Evolutionary conservation across 2,113 vertebrate species (phyloP).

Genomic region (Oreochromis niloticus): DNA sequence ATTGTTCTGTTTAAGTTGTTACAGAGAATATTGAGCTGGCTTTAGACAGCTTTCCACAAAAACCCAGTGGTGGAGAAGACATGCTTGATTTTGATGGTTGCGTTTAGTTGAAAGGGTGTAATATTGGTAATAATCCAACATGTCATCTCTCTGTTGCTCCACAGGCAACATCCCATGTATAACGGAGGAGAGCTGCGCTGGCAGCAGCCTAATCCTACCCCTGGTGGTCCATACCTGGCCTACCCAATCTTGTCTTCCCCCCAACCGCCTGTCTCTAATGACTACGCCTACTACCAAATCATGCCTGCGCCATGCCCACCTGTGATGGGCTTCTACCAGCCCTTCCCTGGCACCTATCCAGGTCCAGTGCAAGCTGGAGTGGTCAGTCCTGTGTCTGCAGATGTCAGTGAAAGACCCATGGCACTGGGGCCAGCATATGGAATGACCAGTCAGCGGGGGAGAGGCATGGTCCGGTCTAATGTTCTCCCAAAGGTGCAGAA

Average conservation of each 20-base stretch:
- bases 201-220: slow-evolving; percentile 87
- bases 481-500: slow-evolving; percentile 79
- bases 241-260: slow-evolving; percentile 91
- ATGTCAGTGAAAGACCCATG: slow-evolving; percentile 81
- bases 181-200: slow-evolving; percentile 90
- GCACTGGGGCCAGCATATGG: slow-evolving; percentile 77
- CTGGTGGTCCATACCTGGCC: slow-evolving; percentile 88
- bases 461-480: slow-evolving; percentile 77
- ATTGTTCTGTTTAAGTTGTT: background rate
- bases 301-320: slow-evolving; percentile 93
- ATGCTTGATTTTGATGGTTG: background rate
- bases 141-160: background rate
- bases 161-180: slow-evolving; percentile 89
- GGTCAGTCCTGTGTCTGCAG: slow-evolving; percentile 78
- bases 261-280: slow-evolving; percentile 89
- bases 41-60: background rate
- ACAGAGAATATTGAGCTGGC: background rate
- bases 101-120: background rate
- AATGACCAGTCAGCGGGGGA: slow-evolving; percentile 76
- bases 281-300: slow-evolving; percentile 93
- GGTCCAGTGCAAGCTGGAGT: slow-evolving; percentile 81
- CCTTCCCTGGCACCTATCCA: slow-evolving; percentile 83
- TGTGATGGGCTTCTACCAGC: slow-evolving; percentile 97
- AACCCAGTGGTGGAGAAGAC: background rate
- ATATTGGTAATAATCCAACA: background rate